Percentiles rank a stretch among this genome's conserved stretches.
Evolutionary conservation across 2,888 invertebrate species (phyloP).

Genomic region (Nephrotoma appendiculata): DNA sequence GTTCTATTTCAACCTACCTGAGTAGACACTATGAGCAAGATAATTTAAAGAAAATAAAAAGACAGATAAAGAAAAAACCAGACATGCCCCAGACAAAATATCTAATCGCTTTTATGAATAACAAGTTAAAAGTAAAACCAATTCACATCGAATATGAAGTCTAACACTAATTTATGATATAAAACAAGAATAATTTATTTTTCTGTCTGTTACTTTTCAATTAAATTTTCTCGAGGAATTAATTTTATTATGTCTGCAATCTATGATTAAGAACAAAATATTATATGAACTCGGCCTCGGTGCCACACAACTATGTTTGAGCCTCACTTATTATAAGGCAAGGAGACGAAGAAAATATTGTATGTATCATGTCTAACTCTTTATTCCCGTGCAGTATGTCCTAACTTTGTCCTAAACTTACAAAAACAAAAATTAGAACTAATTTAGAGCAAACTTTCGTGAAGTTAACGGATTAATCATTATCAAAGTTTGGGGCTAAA

Average conservation of each 20-base stretch:
- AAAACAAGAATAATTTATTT: neutral
- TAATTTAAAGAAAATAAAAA: neutral
- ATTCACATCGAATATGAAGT: neutral
- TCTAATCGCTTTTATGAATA: neutral
- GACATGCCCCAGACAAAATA: neutral
- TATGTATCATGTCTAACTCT: too few relatives aligned
- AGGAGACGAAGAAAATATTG: too few relatives aligned
- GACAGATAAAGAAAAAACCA: neutral
- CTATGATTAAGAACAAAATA: neutral
- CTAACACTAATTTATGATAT: neutral
- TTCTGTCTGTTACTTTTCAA: neutral
- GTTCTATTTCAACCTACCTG: neutral
- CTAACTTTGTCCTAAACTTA: too few relatives aligned
- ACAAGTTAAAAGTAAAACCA: neutral
- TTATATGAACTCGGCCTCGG: too few relatives aligned
- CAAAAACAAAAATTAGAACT: too few relatives aligned
- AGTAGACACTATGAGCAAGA: neutral
- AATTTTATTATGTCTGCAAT: neutral
- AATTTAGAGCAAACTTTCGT: too few relatives aligned
- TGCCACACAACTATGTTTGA: too few relatives aligned
- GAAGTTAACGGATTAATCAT: too few relatives aligned
- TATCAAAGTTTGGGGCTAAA: too few relatives aligned
- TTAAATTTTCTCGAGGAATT: neutral
- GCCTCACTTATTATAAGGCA: too few relatives aligned
- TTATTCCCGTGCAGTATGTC: too few relatives aligned